Evolutionary conservation across 2,113 vertebrate species (phyloP).

Genomic region (Onychorhynchus coronatus): DNA sequence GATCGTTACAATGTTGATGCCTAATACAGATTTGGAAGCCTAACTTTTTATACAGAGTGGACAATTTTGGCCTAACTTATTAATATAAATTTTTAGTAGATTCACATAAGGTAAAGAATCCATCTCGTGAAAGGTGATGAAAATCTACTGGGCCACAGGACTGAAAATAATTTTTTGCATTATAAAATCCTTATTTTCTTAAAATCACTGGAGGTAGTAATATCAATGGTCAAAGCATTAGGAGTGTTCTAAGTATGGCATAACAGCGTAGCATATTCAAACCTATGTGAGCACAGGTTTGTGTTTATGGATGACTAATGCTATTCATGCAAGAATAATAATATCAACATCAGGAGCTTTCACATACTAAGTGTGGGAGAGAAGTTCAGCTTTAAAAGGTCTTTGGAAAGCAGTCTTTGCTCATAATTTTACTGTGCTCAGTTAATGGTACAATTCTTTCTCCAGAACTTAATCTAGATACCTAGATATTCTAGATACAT

Average conservation of each 20-base stretch:
- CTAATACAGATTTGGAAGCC: not conserved
- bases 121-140: not conserved
- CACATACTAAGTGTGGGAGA: not conserved
- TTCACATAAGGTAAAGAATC: not conserved
- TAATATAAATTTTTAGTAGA: not conserved
- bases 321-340: not conserved
- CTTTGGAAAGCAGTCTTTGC: not conserved
- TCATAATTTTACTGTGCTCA: not conserved
- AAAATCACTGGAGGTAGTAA: not conserved
- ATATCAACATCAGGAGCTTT: not conserved
- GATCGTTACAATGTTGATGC: not conserved
- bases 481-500: too few relatives aligned
- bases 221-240: not conserved
- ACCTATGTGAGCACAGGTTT: not conserved
- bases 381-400: not conserved
- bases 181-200: not conserved
- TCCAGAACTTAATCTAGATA: not conserved
- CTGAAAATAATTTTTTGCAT: not conserved
- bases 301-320: not conserved
- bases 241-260: not conserved
- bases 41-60: not conserved
- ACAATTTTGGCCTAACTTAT: not conserved
- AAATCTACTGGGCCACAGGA: not conserved
- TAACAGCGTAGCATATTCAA: not conserved
- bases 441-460: not conserved